These are phyloP conservation scores for Branchipolynoe longqiensis DNA, from an alignment of 2,888 invertebrate genomes.

Conservation along the genomic window DNA sequence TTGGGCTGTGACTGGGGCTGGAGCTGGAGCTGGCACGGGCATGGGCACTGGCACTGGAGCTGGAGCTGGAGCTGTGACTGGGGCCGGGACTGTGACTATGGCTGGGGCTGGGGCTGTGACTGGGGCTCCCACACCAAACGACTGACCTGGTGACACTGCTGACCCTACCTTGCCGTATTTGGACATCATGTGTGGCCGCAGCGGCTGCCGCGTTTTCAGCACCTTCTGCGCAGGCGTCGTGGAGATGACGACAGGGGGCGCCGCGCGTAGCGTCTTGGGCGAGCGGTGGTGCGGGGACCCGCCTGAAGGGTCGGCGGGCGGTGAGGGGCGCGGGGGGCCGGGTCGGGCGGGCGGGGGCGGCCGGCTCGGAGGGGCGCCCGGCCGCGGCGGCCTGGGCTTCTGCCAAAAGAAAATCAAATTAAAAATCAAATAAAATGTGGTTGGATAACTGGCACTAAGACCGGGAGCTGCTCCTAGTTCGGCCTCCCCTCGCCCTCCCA, in stretches of 20 bases:
- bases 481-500: too few relatives aligned
- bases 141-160: not conserved
- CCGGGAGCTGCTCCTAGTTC: not conserved
- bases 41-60: too few relatives aligned
- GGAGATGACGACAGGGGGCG: too few relatives aligned
- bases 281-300: not conserved
- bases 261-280: conserved; percentile 11
- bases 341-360: conserved; percentile 73
- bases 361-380: conserved; percentile 77
- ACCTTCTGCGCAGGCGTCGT: conserved; percentile 21
- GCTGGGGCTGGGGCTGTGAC: too few relatives aligned
- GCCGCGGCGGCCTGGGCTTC: conserved; percentile 75
- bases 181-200: conserved; percentile 63
- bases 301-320: not conserved
- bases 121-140: too few relatives aligned
- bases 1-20: too few relatives aligned
- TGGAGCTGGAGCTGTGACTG: too few relatives aligned
- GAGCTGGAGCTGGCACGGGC: too few relatives aligned
- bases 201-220: conserved; percentile 56
- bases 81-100: too few relatives aligned
- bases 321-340: conserved; percentile 39
- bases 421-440: not conserved
- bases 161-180: conserved; percentile 30
- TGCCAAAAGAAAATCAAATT: not conserved
- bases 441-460: not conserved